phyloP scores from a whole-genome alignment of 2,797 vertebrate species.

The Molothrus ater region DNA sequence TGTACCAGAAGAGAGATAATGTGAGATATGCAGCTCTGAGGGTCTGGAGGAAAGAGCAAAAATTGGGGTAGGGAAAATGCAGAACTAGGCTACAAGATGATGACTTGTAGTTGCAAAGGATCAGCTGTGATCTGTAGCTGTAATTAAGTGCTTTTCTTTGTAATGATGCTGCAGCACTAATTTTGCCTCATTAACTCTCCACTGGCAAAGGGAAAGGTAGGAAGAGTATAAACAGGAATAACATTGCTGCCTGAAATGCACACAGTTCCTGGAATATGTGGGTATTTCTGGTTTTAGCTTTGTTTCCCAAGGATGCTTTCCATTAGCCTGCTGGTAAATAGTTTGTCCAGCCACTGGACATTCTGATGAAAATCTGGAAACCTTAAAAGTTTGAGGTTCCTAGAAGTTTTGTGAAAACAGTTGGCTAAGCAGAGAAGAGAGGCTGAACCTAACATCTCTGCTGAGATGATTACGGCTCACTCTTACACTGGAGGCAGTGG shows the following conservation, averaged over 20 bases:
- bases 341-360: not conserved
- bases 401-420: not conserved
- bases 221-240: not conserved
- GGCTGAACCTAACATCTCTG: not conserved
- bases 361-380: not conserved
- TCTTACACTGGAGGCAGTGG: not conserved
- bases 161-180: not conserved
- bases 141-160: not conserved
- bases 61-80: not conserved
- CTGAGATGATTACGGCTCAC: not conserved
- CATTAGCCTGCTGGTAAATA: not conserved
- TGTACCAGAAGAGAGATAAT: not conserved
- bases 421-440: not conserved
- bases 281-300: not conserved
- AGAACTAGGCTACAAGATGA: not conserved
- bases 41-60: not conserved
- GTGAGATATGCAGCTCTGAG: not conserved
- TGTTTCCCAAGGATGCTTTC: not conserved
- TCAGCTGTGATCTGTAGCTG: not conserved
- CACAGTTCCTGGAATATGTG: not conserved
- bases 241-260: not conserved
- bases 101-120: not conserved
- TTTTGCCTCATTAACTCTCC: not conserved
- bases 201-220: not conserved
- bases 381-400: not conserved